Conservation (phyloP, 2,113 vertebrate species). For the Sialia sialis region DNA sequence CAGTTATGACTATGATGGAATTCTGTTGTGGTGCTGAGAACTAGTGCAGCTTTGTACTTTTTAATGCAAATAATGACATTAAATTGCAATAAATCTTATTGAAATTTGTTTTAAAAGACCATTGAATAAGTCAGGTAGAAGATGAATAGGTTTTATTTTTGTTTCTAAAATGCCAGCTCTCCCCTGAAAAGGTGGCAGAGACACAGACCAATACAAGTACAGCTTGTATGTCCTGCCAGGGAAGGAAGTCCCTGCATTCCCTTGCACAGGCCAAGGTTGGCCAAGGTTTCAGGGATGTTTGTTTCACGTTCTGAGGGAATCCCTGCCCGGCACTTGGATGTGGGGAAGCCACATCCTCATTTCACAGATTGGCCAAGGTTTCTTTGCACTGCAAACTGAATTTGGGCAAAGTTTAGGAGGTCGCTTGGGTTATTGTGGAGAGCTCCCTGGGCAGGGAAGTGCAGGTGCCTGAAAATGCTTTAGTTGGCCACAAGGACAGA, state of each 20-base stretch:
- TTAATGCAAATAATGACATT: neutral
- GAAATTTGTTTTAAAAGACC: neutral
- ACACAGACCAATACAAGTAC: accelerated
- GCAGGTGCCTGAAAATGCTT: neutral
- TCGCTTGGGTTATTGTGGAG: neutral
- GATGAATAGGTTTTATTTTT: neutral
- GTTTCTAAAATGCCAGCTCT: neutral
- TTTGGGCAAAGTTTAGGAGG: neutral
- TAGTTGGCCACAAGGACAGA: neutral
- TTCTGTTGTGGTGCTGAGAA: neutral
- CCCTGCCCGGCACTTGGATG: neutral
- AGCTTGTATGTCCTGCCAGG: neutral
- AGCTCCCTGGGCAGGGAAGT: neutral
- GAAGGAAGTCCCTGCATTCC: neutral
- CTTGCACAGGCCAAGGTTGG: neutral
- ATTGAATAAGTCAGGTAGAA: neutral
- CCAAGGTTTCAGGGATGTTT: neutral
- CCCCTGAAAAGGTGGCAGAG: neutral
- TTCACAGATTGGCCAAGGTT: neutral
- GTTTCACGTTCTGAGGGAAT: neutral
- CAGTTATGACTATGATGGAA: neutral
- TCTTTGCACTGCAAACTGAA: neutral
- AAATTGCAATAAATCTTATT: neutral
- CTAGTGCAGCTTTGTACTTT: neutral
- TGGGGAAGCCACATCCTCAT: neutral